phyloP scores from a whole-genome alignment of 2,888 invertebrate species.

The Nebria salina region DNA sequence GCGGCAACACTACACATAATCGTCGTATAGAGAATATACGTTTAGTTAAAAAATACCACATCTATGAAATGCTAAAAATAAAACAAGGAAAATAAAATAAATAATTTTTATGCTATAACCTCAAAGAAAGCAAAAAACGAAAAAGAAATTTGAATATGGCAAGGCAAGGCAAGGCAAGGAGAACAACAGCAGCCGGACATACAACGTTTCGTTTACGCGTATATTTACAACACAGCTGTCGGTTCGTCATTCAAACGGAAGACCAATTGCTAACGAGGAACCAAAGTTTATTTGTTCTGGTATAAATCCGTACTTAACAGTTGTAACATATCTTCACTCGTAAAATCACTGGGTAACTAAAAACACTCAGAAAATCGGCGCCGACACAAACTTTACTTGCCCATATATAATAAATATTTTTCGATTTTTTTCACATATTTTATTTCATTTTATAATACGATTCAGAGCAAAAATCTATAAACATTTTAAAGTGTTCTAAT shows the following conservation, averaged over 20 bases:
- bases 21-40: no score
- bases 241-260: slow-evolving; percentile 24
- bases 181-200: slow-evolving; percentile 35
- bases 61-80: not conserved
- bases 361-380: slow-evolving; percentile 29
- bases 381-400: not conserved
- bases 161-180: not conserved
- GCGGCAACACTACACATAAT: no score
- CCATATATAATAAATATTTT: not conserved
- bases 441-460: no score
- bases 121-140: not conserved
- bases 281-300: slow-evolving; percentile 47
- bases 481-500: no score
- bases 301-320: slow-evolving; percentile 47
- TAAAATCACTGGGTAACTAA: slow-evolving; percentile 23
- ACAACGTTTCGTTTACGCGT: slow-evolving; percentile 15
- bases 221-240: slow-evolving; percentile 42
- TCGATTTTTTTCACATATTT: no score
- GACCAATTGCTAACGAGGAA: slow-evolving; percentile 43
- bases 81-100: not conserved
- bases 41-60: not conserved
- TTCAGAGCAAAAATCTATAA: no score
- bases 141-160: not conserved
- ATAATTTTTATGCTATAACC: not conserved
- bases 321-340: slow-evolving; percentile 42